Evolutionary conservation across 2,797 vertebrate genomes (phyloP).

Genomic region (Tarsius wallacei): DNA sequence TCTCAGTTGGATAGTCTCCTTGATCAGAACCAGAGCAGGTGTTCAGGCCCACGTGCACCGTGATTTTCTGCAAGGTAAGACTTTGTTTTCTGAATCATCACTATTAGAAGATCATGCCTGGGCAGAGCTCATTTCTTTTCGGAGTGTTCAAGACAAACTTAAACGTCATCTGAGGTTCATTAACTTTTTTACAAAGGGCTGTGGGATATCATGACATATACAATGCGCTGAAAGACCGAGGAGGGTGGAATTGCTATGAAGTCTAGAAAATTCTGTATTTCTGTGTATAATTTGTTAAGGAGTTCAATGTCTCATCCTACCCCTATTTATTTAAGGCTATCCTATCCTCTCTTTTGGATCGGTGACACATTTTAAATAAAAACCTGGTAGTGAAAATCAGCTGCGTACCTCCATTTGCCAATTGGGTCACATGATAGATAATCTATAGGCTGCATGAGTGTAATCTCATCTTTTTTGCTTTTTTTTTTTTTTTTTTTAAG

Average conservation of each 20-base stretch:
- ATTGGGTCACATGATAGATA: not conserved
- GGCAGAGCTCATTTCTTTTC: not conserved
- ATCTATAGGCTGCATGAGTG: fast-evolving
- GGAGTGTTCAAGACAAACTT: not conserved
- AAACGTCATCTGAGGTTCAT: not conserved
- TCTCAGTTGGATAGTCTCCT: not conserved
- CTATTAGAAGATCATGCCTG: not conserved
- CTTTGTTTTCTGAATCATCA: not conserved
- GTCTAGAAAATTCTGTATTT: not conserved
- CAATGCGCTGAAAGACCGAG: not conserved
- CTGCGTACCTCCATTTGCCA: not conserved
- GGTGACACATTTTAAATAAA: not conserved
- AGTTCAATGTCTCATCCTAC: not conserved
- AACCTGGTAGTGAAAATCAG: not conserved
- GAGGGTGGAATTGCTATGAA: not conserved
- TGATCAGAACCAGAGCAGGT: not conserved
- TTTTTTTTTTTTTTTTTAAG: not conserved
- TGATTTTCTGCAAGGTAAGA: not conserved
- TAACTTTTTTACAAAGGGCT: not conserved
- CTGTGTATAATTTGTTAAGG: not conserved
- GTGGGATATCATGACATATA: not conserved
- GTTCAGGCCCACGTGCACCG: fast-evolving
- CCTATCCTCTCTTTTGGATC: not conserved
- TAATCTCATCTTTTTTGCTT: not conserved
- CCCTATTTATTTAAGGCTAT: not conserved